Base-by-base conservation (phyloP, 2,797 vertebrate species). In the Geotrypetes seraphini region DNA sequence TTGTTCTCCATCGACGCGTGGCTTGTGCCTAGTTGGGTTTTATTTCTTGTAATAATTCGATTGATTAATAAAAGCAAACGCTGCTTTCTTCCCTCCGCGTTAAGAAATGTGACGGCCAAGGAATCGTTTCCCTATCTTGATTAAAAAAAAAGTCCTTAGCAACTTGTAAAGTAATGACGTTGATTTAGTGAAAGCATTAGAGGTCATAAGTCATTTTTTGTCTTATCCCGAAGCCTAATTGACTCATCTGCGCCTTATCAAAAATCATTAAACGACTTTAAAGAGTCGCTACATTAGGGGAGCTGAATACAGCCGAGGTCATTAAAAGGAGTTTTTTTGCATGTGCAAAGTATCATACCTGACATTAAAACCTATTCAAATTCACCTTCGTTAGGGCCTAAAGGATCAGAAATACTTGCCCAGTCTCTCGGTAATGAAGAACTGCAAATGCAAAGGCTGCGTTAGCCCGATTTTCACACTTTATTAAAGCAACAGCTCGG, bases 151-250 rank as follows among this genome's bases (percentile, higher is more conserved):
- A 10, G 9, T 8, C 9, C 9, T 16, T n/a, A n/a, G 20, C 9
- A 7, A 10, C 13, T 4, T 1, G 24, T 24, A 13, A 4, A 15
- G 10, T 15, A 15, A 10, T 79, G 80, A 81, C 77, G 52, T 76
- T 81, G 78, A 84, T 84, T 55, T 57, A 82, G 75, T 77, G 72
- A 51, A 54, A 53, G 64, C 66, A 80, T 81, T 81, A 81, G 50
- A 60, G 75, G 60, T 31, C 77, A 66, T 83, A 77, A 75, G 77
- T 83, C 80, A 83, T 61, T 37, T 57, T 19, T 31, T 31, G 42
- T 39, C 53, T 73, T 70, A 37, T 50, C 54, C 64, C 38, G 54
- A 55, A 47, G 66, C 32, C 44, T 70, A 48, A 71, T 77, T 76
- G 63, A 63, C 66, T 57, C 67, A 43, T 56, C 66, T 54, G 61